These are phyloP conservation scores for Bolinopsis microptera DNA, from an alignment of 37 sponge, comb jelly and placozoan species.

Conservation along the genomic window DNA sequence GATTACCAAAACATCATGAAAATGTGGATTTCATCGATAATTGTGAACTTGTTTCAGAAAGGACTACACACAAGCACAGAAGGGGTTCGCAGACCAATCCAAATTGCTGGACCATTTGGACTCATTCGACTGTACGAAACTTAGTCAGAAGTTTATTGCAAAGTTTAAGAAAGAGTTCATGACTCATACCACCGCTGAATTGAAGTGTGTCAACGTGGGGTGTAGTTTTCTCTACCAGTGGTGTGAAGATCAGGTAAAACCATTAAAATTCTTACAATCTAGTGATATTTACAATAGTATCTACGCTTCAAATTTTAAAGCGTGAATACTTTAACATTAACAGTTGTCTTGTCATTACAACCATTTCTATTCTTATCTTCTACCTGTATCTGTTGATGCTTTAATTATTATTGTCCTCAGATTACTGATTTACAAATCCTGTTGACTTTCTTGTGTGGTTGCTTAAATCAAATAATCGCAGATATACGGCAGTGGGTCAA, in stretches of 20 bases:
- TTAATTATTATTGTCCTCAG: too few species aligned
- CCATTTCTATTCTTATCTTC: too few species aligned
- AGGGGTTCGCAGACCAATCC: neutral
- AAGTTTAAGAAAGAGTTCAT: conserved; percentile 15
- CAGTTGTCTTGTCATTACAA: too few species aligned
- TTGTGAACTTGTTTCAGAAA: neutral
- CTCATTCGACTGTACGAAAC: neutral
- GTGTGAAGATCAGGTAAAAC: conserved; percentile 56
- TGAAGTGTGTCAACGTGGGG: neutral
- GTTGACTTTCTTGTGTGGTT: too few species aligned
- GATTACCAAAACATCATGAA: too few species aligned
- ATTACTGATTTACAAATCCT: too few species aligned
- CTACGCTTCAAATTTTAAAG: too few species aligned
- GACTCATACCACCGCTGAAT: neutral
- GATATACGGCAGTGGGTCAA: conserved; percentile 11
- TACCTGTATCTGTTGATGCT: too few species aligned
- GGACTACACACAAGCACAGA: neutral
- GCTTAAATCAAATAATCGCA: neutral
- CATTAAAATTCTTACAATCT: too few species aligned
- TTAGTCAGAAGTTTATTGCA: neutral
- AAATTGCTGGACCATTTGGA: neutral
- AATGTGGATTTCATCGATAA: too few species aligned
- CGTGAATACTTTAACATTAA: too few species aligned
- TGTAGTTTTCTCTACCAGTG: neutral
- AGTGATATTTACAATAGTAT: too few species aligned